phyloP scores from a whole-genome alignment of 1,140 invertebrate species.

The Meloidogyne hapla region DNA sequence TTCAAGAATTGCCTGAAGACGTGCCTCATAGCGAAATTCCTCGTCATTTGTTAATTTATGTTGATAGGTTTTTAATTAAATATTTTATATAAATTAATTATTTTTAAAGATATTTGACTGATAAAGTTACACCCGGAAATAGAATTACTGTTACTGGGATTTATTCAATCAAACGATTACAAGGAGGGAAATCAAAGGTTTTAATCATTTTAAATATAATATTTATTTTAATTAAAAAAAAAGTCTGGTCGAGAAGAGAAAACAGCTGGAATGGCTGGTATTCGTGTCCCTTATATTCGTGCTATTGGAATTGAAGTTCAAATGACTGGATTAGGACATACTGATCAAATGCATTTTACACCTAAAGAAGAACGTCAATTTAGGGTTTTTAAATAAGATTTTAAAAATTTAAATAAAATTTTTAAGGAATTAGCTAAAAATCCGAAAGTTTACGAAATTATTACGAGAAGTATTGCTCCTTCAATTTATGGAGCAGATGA shows the following conservation, averaged over 20 bases:
- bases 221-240: not conserved
- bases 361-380: conserved; percentile 89
- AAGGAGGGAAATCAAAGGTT: conserved; percentile 65
- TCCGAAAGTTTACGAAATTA: conserved; percentile 82
- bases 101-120: conserved; percentile 74
- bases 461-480: conserved; percentile 88
- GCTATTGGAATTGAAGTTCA: conserved; percentile 88
- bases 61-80: conserved; percentile 72
- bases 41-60: conserved; percentile 88
- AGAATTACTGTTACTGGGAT: conserved; percentile 88
- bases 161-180: conserved; percentile 87
- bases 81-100: not conserved
- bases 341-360: conserved; percentile 69
- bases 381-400: conserved; percentile 64
- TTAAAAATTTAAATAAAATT: conserved; percentile 22
- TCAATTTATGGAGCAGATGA: conserved; percentile 92
- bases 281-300: conserved; percentile 86
- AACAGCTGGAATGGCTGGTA: conserved; percentile 80
- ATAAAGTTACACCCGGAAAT: conserved; percentile 92
- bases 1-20: conserved; percentile 92
- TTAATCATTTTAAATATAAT: not conserved
- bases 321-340: conserved; percentile 75
- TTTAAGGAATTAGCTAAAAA: conserved; percentile 74
- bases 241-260: conserved; percentile 69
- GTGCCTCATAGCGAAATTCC: conserved; percentile 98